Evolutionary conservation across 2,113 vertebrate species (phyloP), one percentile per base, ranked within the genome.

Genomic region (Hippocampus comes): DNA sequence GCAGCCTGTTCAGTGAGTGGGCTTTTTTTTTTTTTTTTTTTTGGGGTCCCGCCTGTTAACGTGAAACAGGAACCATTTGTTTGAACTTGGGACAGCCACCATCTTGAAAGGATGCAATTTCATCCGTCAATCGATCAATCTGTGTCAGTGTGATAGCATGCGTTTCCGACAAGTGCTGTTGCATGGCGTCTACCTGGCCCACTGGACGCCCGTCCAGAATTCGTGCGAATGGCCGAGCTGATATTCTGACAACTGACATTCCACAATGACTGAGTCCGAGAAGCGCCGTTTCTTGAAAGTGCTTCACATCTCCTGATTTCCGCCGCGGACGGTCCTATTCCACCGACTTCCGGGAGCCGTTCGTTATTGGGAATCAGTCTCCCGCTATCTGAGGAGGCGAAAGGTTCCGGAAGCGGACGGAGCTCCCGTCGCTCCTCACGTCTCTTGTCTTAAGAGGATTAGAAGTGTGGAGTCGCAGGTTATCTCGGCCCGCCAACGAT

Each of bases 381-480:
- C 70, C 27, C 74, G 61, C 68, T 48, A 71, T 80, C 75, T 73
- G 5, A 4, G 20, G 30, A 42, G 27, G 30, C 23, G 12, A 34
- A 38, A 56, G 46, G 20, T 41, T 53, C 63, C 17, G 25, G 78
- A 77, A 83, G 75, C 74, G 75, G 83, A 83, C 78, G 75, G 70
- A 57, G 59, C 15, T 67, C 3, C 67, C 68, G 76, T 73, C 82
- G 76, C 71, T 75, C 74, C 72, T 73, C 77, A 41, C 73, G 77
- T 73, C 75, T 73, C 72, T 11, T 25, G 75, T 78, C 79, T 74
- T 77, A 73, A 84, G 83, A 80, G 84, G 80, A 85, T 88, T 84
- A 86, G 49, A 43, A 79, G 30, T 30, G 63, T 59, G 11, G 55
- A 79, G 71, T 21, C 21, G 14, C 67, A 78, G 81, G 85, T 86